Percentiles rank a stretch among this genome's conserved stretches.
These are phyloP conservation scores for Cephus cinctus DNA, from an alignment of 1,140 invertebrate genomes.

Conservation along the genomic window DNA sequence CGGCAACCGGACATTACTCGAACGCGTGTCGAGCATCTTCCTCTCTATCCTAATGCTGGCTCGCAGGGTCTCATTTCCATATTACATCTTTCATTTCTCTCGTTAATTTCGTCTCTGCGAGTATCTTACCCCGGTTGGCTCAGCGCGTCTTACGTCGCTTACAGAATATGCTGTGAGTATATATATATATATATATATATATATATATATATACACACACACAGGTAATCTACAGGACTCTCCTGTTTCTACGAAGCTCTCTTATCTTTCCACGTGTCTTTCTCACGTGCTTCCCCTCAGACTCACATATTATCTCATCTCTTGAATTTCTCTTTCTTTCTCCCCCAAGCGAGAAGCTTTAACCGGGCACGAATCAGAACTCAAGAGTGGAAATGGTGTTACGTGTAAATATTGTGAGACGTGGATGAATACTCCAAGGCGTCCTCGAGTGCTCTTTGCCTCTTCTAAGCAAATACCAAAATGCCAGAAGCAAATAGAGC, in stretches of 20 bases:
- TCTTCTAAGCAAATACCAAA: conserved; percentile 32
- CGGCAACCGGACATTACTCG: conserved; percentile 25
- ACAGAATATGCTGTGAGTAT: too few species aligned
- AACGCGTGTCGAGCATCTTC: conserved; percentile 14
- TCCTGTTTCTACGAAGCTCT: too few species aligned
- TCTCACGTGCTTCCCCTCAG: background rate
- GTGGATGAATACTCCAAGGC: conserved; percentile 30
- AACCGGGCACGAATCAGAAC: conserved; percentile 35
- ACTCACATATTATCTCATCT: background rate
- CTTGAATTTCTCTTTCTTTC: conserved; percentile 1
- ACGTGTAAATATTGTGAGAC: conserved; percentile 37
- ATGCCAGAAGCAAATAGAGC: conserved; percentile 31
- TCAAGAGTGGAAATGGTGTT: conserved; percentile 21
- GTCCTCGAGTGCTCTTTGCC: conserved; percentile 15
- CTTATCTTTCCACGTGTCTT: conserved; percentile 12
- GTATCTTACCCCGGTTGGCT: conserved; percentile 12
- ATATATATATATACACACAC: too few species aligned
- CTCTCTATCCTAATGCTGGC: too few species aligned
- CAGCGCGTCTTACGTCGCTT: too few species aligned
- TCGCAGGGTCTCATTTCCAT: conserved; percentile 35
- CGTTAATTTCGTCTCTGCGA: conserved; percentile 33
- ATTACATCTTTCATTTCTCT: conserved; percentile 32
- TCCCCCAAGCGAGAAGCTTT: conserved; percentile 10
- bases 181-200: too few species aligned
- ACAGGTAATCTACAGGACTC: too few species aligned